Percentiles rank a stretch among this genome's conserved stretches.
phyloP scores from a whole-genome alignment of 2,113 vertebrate genomes.

The Siniperca chuatsi region DNA sequence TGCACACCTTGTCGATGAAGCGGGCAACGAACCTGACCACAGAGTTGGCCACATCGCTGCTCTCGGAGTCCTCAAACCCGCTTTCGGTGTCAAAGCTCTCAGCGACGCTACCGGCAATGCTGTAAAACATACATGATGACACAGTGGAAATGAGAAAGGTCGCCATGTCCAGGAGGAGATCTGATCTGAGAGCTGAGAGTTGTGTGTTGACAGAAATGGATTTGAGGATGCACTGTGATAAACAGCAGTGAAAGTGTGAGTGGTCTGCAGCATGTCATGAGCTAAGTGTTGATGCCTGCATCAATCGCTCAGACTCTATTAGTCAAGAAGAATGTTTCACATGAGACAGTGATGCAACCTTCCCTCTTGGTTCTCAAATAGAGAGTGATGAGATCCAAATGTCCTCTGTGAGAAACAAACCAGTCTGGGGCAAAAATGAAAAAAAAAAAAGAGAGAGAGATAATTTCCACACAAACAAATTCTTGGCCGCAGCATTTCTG shows the following conservation, averaged over 20 bases:
- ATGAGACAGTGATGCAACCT: constrained; percentile 68
- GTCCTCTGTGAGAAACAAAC: constrained; percentile 63
- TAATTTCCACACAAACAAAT: constrained; percentile 60
- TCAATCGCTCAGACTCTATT: constrained; percentile 38
- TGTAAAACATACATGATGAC: constrained; percentile 65
- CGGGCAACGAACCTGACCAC: constrained; percentile 94
- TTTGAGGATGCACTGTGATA: constrained; percentile 32
- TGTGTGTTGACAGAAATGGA: constrained; percentile 33
- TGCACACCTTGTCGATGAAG: constrained; percentile 99
- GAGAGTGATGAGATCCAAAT: constrained; percentile 66
- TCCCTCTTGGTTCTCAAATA: constrained; percentile 54
- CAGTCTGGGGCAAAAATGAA: constrained; percentile 53
- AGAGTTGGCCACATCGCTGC: constrained; percentile 94
- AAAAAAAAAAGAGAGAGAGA: constrained; percentile 5
- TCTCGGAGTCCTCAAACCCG: constrained; percentile 97
- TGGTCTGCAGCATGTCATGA: constrained; percentile 29
- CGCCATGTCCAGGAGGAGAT: neutral
- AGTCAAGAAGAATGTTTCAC: constrained; percentile 44
- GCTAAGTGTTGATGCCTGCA: constrained; percentile 33
- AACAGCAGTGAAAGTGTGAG: constrained; percentile 33
- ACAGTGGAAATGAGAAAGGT: constrained; percentile 43
- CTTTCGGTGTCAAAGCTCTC: constrained; percentile 99
- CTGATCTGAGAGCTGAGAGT: constrained; percentile 2
- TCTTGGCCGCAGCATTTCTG: constrained; percentile 33
- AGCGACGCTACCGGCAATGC: constrained; percentile 97